phyloP scores from a whole-genome alignment of 2,113 vertebrate genomes.

The Mustela lutreola region DNA sequence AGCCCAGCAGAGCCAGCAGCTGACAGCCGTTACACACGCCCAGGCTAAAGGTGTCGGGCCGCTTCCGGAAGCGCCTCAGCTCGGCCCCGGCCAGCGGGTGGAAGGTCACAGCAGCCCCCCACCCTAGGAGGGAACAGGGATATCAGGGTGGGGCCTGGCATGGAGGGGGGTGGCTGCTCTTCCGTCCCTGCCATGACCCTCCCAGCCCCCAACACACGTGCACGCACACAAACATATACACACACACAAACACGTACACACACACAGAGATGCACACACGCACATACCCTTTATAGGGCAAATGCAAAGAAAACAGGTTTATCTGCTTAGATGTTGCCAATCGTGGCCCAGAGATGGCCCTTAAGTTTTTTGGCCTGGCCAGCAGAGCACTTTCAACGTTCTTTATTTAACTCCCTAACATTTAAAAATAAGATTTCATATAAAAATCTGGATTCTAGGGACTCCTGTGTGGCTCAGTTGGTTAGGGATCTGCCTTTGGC shows the following conservation, averaged over 20 bases:
- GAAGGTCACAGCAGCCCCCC: constrained; percentile 93
- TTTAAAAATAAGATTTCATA: constrained; percentile 41
- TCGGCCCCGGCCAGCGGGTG: constrained; percentile 89
- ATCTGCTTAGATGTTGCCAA: background rate
- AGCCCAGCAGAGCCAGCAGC: constrained; percentile 93
- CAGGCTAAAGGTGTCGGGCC: constrained; percentile 93
- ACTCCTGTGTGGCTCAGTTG: background rate
- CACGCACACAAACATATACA: background rate
- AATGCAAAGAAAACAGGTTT: background rate
- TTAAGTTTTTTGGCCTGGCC: background rate
- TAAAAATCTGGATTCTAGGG: background rate
- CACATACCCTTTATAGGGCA: background rate
- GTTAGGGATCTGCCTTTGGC: background rate
- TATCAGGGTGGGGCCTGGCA: background rate
- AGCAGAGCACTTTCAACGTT: background rate
- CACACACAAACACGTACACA: background rate
- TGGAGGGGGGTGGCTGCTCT: background rate
- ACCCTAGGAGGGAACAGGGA: constrained; percentile 86
- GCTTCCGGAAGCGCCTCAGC: constrained; percentile 90
- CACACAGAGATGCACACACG: background rate
- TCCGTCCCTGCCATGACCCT: background rate
- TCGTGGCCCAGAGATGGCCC: background rate
- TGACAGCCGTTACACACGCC: constrained; percentile 97
- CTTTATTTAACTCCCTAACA: background rate
- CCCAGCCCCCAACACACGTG: no score